Base-by-base conservation (phyloP, 2,888 invertebrate species). In the Drosophila colorata region DNA sequence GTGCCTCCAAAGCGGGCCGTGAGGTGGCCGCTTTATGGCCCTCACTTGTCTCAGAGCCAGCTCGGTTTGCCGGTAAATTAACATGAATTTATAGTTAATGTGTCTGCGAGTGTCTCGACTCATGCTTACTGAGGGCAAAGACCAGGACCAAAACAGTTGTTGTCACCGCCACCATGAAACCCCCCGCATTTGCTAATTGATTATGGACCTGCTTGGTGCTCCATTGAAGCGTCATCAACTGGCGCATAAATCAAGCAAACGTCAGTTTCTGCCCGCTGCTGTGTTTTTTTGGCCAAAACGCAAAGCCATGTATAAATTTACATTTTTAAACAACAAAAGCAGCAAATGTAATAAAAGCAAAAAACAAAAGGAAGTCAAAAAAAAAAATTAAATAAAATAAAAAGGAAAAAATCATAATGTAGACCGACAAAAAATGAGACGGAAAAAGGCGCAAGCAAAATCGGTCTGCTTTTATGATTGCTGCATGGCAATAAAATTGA, bases 71-170 rank as follows among this genome's bases (percentile, higher is more conserved):
- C 82, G 67, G 82, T 88, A 90, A 89, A 88, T 90, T 88, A 88
- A 82, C 88, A 80, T 88, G 73, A 88, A 88, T 88, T 88, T 88
- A 88, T 88, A 80, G 88, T 89, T 86, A 86, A 90, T 88, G 90
- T 75, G 83, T 88, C 85, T 82, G 74, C 73, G 57, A 61, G 70
- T 58, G 56, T 43, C 72, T 59, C 57, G 31, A 33, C 48, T 49
- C 25, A 28, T 35, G 51, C 13, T 35, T 60, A 41, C 11, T 8
- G 18, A 33, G 46, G 13, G 44, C 52, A 63, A 49, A 63, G 40
- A 55, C 66, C 66, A 48, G 16, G 46, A 28, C 28, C 18, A 23
- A 33, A 16, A 14, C 33, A 44, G 44, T 44, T 47, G 44, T 44
- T 25, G 43, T 47, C 41, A 43, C 33, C 38, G 11, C 11, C 66